A percentile compares a stretch with the other conserved stretches of the same genome.
phyloP scores from a whole-genome alignment of 2,113 vertebrate genomes.

The Lamprotornis superbus region DNA sequence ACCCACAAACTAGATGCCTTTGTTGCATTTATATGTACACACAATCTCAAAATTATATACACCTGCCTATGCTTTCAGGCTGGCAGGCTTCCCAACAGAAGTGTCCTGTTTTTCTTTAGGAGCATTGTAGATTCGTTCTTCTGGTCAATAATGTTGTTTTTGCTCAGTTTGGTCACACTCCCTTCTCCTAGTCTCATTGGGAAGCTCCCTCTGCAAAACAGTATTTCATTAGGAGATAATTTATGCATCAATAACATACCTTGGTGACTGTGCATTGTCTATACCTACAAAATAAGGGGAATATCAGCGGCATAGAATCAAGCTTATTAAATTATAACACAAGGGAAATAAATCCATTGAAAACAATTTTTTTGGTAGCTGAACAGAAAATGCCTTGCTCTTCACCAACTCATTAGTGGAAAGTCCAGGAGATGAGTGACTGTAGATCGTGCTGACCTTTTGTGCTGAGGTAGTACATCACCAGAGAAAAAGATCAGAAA shows the following conservation, averaged over 20 bases:
- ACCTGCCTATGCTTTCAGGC: neutral
- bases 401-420: neutral
- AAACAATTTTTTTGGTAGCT: neutral
- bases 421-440: neutral
- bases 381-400: conserved; percentile 2
- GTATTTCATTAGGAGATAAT: neutral
- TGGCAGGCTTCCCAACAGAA: neutral
- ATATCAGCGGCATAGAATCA: neutral
- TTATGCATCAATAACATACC: neutral
- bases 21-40: neutral
- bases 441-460: conserved; percentile 15
- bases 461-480: neutral
- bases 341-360: neutral
- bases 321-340: neutral
- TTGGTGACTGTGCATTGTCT: neutral
- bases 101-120: neutral
- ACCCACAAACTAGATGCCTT: neutral
- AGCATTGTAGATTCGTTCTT: neutral
- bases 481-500: neutral
- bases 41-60: neutral
- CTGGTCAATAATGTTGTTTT: neutral
- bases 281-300: neutral
- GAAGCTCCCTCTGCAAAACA: neutral
- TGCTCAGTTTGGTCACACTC: neutral
- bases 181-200: neutral